These are phyloP conservation scores for Camarhynchus parvulus DNA, from an alignment of 2,113 vertebrate species.

Conservation along the genomic window DNA sequence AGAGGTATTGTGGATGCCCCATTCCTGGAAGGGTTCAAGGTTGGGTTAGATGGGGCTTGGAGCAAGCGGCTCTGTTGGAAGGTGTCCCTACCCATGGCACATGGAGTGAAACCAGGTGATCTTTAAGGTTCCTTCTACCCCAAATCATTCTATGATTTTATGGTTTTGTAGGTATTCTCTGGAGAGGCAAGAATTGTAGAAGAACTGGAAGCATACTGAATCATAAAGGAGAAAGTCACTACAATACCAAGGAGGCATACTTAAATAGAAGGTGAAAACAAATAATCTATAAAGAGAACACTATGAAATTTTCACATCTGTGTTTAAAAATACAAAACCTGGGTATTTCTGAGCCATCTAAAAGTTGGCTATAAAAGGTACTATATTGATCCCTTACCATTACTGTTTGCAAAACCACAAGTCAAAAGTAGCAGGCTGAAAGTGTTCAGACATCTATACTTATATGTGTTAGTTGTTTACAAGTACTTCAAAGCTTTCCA, in stretches of 20 bases:
- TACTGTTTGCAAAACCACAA: background rate
- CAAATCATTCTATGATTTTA: background rate
- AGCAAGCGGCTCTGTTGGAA: fast-evolving
- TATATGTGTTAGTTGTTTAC: background rate
- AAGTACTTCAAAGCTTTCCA: background rate
- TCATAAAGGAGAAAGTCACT: background rate
- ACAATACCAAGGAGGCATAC: background rate
- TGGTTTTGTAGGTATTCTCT: background rate
- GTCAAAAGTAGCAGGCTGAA: background rate
- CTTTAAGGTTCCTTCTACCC: background rate
- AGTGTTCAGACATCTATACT: background rate
- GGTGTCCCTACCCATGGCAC: background rate
- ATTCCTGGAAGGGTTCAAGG: background rate
- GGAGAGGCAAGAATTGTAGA: background rate
- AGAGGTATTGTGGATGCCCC: background rate
- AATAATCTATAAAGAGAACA: background rate
- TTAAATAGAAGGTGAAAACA: background rate
- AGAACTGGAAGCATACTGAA: background rate
- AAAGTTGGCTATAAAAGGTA: background rate
- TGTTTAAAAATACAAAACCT: background rate
- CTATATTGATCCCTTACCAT: background rate
- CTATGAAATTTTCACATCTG: background rate
- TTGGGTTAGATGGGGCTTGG: background rate
- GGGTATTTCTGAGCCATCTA: background rate
- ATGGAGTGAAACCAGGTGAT: background rate